Evolutionary conservation across 2,797 vertebrate genomes (phyloP), one percentile per base, ranked within the genome.

Genomic region (Eulemur mongoz): DNA sequence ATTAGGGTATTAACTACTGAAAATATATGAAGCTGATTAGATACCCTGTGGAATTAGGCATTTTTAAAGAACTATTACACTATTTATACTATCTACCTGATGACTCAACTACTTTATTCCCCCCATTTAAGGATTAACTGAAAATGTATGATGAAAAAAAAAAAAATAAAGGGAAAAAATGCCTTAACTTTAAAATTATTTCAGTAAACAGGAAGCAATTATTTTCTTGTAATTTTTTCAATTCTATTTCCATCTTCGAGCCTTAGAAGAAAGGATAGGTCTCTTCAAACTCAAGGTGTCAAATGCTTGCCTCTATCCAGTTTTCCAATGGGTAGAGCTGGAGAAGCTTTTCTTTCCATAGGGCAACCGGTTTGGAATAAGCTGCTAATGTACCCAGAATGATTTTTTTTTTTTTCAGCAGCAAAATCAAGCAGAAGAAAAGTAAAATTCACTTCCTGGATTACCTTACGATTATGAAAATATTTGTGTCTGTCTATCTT

Each of bases 401-500:
- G 30, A 0, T 43, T 63, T 89, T 54, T 73, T 90, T 61, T 61
- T 78, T 90, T 61, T 78, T 69, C 13, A 57, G 38, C 22, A 92
- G 82, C 63, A 95, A 95, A 95, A 84, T 87, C 79, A 87, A 95
- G 45, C 30, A 45, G 50, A 84, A 94, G 92, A 78, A 94, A 97
- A 86, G 69, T 82, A 92, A 91, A 97, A 91, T 88, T 82, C 52
- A 79, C 30, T 90, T 92, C 75, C 61, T 93, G 84, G 70, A 94
- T 89, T 93, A 87, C 75, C 80, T 93, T 86, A 76, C 82, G 32
- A 96, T 91, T 75, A 87, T 91, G 35, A 95, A 96, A 95, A 93
- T 89, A 95, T 84, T 93, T 91, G 54, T 72, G 25, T 88, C 48
- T 89, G 38, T 94, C 75, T 95, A 91, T 57, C 23, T 57, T 57